These are phyloP conservation scores for Hypselothyrea guttata DNA, from an alignment of 2,888 invertebrate species.

Conservation along the genomic window DNA sequence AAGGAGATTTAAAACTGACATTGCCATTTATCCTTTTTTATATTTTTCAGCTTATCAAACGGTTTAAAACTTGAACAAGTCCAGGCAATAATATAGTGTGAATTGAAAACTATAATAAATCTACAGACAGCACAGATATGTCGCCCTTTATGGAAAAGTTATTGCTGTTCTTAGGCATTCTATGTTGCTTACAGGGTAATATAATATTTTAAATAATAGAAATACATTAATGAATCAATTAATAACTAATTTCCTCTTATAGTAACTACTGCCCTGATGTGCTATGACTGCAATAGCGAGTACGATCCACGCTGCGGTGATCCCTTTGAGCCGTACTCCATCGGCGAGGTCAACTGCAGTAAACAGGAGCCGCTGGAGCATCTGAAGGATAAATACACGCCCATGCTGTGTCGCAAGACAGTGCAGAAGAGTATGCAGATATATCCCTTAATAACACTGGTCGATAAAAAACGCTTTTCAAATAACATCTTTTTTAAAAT, in stretches of 20 bases:
- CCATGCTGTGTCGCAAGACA: conserved; percentile 91
- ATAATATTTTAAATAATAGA: background rate
- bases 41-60: too few species aligned
- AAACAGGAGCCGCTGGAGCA: conserved; percentile 88
- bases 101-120: too few species aligned
- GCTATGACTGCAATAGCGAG: conserved; percentile 95
- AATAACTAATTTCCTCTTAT: background rate
- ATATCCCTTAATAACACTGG: too few species aligned
- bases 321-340: conserved; percentile 92
- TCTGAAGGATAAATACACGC: conserved; percentile 83
- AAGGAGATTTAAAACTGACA: too few species aligned
- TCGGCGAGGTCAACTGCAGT: conserved; percentile 93
- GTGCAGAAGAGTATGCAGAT: conserved; percentile 87
- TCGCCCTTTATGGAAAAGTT: conserved; percentile 80
- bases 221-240: background rate
- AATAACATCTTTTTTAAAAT: too few species aligned
- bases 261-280: conserved; percentile 87
- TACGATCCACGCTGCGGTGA: conserved; percentile 95
- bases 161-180: conserved; percentile 78
- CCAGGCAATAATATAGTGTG: conserved; percentile 6
- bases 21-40: too few species aligned
- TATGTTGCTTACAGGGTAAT: conserved; percentile 81
- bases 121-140: conserved; percentile 51
- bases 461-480: too few species aligned
- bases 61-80: too few species aligned